Evolutionary conservation across 1,140 invertebrate species (phyloP).

Genomic region (Panulirus ornatus): DNA sequence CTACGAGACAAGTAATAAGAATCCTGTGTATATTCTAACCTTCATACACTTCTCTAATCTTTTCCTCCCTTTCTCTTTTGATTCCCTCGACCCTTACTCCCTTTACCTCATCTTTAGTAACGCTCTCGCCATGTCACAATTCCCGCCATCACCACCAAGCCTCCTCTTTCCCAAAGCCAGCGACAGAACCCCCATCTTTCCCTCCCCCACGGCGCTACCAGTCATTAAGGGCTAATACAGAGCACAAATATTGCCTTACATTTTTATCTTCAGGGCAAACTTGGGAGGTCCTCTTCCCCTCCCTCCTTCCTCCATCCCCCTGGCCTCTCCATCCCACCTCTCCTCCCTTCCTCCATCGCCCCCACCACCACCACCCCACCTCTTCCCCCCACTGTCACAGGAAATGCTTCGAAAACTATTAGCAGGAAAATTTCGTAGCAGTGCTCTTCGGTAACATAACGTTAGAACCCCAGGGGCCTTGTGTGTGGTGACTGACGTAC

Average conservation of each 20-base stretch:
- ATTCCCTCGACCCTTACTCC: neutral
- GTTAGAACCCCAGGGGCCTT: too few species aligned
- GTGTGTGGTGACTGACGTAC: too few species aligned
- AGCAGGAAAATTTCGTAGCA: too few species aligned
- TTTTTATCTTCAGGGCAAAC: slow-evolving; percentile 50
- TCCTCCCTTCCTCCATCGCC: neutral
- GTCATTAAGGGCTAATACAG: slow-evolving; percentile 45
- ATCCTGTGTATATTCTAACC: too few species aligned
- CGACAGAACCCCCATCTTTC: neutral
- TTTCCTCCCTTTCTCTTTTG: neutral
- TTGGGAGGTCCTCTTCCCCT: neutral
- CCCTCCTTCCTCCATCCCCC: neutral
- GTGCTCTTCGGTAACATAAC: too few species aligned
- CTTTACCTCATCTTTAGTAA: neutral
- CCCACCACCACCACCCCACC: neutral
- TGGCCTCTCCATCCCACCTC: neutral
- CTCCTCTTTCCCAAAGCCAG: neutral
- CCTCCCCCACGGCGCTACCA: slow-evolving; percentile 17
- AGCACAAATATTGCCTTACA: slow-evolving; percentile 41
- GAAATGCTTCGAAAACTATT: too few species aligned
- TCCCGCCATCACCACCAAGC: neutral
- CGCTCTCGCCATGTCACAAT: neutral
- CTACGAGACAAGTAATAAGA: too few species aligned
- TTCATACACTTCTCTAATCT: too few species aligned
- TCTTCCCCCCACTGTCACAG: neutral